Conservation (phyloP, 2,113 vertebrate genomes). For the Apodemus sylvaticus region DNA sequence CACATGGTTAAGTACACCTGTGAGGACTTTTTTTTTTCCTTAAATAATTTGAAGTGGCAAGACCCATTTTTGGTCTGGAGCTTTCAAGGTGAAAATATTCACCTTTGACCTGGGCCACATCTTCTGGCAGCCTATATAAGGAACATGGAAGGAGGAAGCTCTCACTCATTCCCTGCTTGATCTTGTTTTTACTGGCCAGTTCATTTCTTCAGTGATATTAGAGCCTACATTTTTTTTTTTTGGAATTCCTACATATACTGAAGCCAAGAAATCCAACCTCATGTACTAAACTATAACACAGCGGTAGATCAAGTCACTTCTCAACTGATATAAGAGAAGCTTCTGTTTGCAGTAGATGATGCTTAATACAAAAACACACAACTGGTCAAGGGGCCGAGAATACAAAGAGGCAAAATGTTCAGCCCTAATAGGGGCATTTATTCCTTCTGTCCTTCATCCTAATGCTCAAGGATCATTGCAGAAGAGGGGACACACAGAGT, state of each 20-base stretch:
- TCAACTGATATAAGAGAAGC: not conserved
- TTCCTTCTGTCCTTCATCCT: not conserved
- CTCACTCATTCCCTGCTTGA: not conserved
- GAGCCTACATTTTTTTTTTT: not conserved
- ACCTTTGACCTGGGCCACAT: not conserved
- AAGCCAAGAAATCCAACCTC: not conserved
- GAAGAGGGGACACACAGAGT: not conserved
- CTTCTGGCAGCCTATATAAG: not conserved
- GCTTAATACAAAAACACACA: not conserved
- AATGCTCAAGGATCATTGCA: not conserved
- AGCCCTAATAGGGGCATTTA: not conserved
- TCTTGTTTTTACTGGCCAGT: not conserved
- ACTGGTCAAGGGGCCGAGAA: not conserved
- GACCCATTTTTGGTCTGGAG: not conserved
- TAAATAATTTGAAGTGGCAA: not conserved
- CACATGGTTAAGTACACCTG: not conserved
- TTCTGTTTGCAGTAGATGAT: not conserved
- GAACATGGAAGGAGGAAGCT: not conserved
- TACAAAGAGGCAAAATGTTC: not conserved
- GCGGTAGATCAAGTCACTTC: not conserved
- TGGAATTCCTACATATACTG: not conserved
- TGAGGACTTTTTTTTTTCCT: not conserved
- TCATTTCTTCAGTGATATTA: not conserved
- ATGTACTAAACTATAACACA: not conserved
- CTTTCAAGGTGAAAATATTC: not conserved